Evolutionary conservation across 2,797 vertebrate genomes (phyloP).

Genomic region (Acrossocheilus fasciatus): DNA sequence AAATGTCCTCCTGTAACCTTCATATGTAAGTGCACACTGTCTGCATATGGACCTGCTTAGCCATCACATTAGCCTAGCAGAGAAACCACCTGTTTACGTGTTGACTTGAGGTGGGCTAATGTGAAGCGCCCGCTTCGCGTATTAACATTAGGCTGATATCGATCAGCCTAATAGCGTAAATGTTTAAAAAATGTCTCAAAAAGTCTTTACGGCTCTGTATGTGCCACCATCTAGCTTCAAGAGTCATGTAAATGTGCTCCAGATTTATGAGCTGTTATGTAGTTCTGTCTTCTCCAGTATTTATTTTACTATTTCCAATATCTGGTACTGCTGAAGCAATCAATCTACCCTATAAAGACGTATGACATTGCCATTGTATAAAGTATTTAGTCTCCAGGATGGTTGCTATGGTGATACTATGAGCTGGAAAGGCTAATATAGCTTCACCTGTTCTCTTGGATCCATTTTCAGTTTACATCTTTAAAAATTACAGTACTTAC

Average conservation of each 20-base stretch:
- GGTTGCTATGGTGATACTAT: conserved; percentile 36
- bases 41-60: conserved; percentile 20
- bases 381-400: conserved; percentile 34
- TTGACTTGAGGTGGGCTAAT: neutral
- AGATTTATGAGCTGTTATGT: conserved; percentile 4
- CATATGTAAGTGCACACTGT: conserved; percentile 17
- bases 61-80: neutral
- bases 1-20: conserved; percentile 45
- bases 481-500: neutral
- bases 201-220: neutral
- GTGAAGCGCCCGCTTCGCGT: neutral
- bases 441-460: neutral
- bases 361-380: conserved; percentile 36
- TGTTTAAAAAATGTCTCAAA: neutral
- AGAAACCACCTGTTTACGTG: neutral
- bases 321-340: conserved; percentile 8
- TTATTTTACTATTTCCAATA: conserved; percentile 7
- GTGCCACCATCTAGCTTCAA: neutral
- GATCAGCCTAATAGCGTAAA: neutral
- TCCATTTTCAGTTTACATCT: neutral
- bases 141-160: neutral
- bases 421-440: conserved; percentile 21
- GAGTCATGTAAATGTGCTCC: conserved; percentile 11
- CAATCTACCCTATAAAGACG: conserved; percentile 3
- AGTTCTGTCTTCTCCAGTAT: neutral